Evolutionary conservation across 2,113 vertebrate genomes (phyloP), one percentile per base, ranked within the genome.

Genomic region (Calypte anna): DNA sequence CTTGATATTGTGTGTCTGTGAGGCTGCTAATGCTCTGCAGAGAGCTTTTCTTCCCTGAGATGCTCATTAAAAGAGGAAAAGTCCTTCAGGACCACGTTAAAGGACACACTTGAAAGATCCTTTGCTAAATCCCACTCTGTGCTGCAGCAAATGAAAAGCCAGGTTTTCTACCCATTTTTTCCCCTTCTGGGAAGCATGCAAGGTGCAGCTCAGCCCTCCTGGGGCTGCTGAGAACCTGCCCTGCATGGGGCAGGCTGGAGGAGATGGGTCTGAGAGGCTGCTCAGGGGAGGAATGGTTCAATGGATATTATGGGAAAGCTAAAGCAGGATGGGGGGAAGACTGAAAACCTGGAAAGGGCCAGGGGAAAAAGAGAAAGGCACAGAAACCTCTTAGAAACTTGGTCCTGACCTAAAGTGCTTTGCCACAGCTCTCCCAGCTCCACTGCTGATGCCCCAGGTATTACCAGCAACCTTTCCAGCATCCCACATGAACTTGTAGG

Each of bases 21-120:
- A 82, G 75, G 80, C 67, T 62, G 79, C 54, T 55, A 58, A 82
- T 66, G 57, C 55, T 77, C 63, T 22, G 30, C 70, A 87, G 84
- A 83, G 82, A 85, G 67, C 12, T 94, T 82, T 95, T 79, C 91
- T 76, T 94, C 30, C 48, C 63, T 30, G 58, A 87, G 59, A 40
- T 63, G 84, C 72, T 85, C 89, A 85, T 87, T 91, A 80, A 91
- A 91, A 74, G 28, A 69, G 62, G 7, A 33, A 16, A 33, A 79
- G 81, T 74, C 90, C 93, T 96, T 94, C 81, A 91, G 59, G 44
- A 95, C 24, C 2, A 5, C 55, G 62, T 25, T 85, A 73, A 87
- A 92, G 89, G 86, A 87, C 74, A 44, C 43, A 36, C 43, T 92
- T 72, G 66, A 76, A 79, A 79, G 69, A 76, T 66, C 36, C 50